These are phyloP conservation scores for Rosalia funebris DNA, from an alignment of 2,888 invertebrate species.

Conservation along the genomic window DNA sequence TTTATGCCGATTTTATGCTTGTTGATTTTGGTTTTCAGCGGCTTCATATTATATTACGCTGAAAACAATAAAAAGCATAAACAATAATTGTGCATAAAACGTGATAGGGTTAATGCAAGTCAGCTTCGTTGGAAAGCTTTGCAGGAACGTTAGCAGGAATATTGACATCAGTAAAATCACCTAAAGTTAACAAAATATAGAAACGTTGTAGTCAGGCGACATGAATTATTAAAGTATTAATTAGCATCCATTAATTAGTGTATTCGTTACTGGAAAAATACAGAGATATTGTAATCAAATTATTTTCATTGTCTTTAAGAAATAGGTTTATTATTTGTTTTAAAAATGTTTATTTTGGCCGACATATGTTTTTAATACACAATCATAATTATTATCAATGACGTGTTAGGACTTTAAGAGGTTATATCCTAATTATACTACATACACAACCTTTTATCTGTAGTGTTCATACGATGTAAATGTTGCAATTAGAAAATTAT, in stretches of 20 bases:
- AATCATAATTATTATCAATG: too few species aligned
- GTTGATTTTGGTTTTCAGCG: constrained; percentile 16
- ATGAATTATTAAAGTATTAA: background rate
- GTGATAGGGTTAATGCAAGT: constrained; percentile 1
- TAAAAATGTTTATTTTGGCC: too few species aligned
- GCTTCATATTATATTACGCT: constrained; percentile 6
- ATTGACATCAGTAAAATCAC: too few species aligned
- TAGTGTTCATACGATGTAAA: too few species aligned
- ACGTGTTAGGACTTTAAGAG: too few species aligned
- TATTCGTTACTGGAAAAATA: background rate
- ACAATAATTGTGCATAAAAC: background rate
- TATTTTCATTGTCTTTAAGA: too few species aligned
- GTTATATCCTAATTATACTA: too few species aligned
- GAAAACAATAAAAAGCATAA: constrained; percentile 3
- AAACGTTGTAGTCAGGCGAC: background rate
- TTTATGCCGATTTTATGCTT: constrained; percentile 22
- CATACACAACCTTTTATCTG: too few species aligned
- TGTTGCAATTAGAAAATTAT: too few species aligned
- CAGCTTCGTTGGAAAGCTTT: background rate
- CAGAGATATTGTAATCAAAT: background rate
- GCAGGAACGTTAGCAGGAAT: too few species aligned
- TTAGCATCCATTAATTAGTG: background rate
- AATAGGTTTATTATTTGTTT: too few species aligned
- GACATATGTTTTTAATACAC: too few species aligned
- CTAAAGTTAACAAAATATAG: background rate